Conservation (phyloP, 2,113 vertebrate species). For the Catharus fuscescens region DNA sequence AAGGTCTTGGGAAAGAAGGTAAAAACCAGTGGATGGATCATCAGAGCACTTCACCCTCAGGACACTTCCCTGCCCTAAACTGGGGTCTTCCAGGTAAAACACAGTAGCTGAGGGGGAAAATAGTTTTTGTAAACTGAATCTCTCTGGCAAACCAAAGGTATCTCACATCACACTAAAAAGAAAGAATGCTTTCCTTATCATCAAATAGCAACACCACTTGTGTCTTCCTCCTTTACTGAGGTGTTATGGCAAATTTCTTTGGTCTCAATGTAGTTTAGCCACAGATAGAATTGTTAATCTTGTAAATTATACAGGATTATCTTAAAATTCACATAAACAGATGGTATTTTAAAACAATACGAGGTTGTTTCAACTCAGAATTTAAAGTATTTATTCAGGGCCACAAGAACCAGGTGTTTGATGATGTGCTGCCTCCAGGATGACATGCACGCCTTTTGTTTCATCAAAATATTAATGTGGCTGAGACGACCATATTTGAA, state of each 20-base stretch:
- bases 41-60: background rate
- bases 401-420: background rate
- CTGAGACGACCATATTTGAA: background rate
- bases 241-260: background rate
- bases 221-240: background rate
- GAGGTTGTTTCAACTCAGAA: background rate
- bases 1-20: background rate
- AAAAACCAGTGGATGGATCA: background rate
- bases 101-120: background rate
- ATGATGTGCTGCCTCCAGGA: background rate
- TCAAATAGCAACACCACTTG: background rate
- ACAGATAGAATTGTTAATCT: background rate
- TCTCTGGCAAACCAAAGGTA: background rate
- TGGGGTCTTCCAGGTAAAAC: background rate
- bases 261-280: background rate
- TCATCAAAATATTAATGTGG: background rate
- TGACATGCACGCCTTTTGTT: background rate
- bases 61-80: background rate
- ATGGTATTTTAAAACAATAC: background rate
- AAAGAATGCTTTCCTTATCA: background rate
- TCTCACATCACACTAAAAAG: background rate
- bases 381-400: background rate
- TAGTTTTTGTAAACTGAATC: background rate
- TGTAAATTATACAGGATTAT: background rate
- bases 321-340: background rate